phyloP scores from a whole-genome alignment of 2,113 vertebrate species.

The Microtus montanus region DNA sequence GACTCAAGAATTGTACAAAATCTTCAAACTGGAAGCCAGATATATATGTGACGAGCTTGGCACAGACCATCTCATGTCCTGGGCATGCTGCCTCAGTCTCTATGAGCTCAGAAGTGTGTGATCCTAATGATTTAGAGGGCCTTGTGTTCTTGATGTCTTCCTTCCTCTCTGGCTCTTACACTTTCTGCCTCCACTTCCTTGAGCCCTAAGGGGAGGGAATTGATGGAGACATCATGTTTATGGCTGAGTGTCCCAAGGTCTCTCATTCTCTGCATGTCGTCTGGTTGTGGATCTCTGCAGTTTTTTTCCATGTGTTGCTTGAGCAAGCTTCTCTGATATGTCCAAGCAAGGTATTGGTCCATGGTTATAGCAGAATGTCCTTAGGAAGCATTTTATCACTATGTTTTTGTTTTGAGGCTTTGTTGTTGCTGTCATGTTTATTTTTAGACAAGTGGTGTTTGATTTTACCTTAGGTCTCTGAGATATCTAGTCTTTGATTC shows the following conservation, averaged over 20 bases:
- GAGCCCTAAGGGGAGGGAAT: neutral
- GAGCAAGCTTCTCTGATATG: neutral
- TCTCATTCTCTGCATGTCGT: neutral
- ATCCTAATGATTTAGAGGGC: neutral
- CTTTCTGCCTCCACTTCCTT: neutral
- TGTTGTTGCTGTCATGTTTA: neutral
- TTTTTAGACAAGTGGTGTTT: neutral
- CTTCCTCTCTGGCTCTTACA: neutral
- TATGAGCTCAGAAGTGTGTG: too few species aligned
- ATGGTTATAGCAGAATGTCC: too few species aligned
- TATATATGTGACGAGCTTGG: neutral
- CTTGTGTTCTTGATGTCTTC: neutral
- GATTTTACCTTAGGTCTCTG: neutral
- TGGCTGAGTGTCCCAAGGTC: neutral
- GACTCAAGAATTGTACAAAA: neutral
- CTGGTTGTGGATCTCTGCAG: neutral
- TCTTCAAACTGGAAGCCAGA: neutral
- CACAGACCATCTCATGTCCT: neutral
- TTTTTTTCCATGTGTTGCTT: neutral
- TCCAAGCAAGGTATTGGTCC: neutral
- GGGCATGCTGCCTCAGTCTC: too few species aligned
- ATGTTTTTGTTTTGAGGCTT: neutral
- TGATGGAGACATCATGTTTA: neutral
- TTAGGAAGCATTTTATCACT: neutral
- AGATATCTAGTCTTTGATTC: neutral